Evolutionary conservation across 2,888 invertebrate genomes (phyloP).

Genomic region (Brassicogethes aeneus): DNA sequence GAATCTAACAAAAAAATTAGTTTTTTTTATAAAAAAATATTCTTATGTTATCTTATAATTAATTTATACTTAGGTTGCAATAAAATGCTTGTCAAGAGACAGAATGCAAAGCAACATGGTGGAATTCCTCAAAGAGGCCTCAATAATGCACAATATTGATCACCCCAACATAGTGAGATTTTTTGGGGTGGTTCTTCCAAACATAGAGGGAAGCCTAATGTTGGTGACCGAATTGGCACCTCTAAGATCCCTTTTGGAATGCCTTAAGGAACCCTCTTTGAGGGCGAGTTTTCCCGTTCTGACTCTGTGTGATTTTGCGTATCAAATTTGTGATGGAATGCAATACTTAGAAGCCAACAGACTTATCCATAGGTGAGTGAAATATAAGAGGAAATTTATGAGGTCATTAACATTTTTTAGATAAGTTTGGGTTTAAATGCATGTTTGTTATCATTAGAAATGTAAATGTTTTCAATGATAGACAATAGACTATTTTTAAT

Average conservation of each 20-base stretch:
- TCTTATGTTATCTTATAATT: no score
- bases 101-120: constrained; percentile 93
- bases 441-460: no score
- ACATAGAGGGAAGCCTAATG: constrained; percentile 51
- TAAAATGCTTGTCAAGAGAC: constrained; percentile 92
- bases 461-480: no score
- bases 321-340: constrained; percentile 97
- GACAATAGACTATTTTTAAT: no score
- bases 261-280: constrained; percentile 86
- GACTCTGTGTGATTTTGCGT: constrained; percentile 88
- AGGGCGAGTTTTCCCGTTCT: constrained; percentile 87
- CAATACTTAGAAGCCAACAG: constrained; percentile 92
- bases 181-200: constrained; percentile 93
- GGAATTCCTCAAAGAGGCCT: constrained; percentile 96
- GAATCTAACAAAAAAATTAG: no score
- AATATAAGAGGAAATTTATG: neutral
- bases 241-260: constrained; percentile 87
- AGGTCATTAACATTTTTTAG: constrained; percentile 1
- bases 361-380: constrained; percentile 75
- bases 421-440: no score
- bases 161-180: constrained; percentile 95
- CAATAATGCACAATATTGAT: constrained; percentile 96
- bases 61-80: constrained; percentile 88
- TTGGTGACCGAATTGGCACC: constrained; percentile 88
- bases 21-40: no score